A percentile compares a stretch with the other conserved stretches of the same genome.
phyloP scores from a whole-genome alignment of 2,113 vertebrate genomes.

The Coryphaenoides rupestris region DNA sequence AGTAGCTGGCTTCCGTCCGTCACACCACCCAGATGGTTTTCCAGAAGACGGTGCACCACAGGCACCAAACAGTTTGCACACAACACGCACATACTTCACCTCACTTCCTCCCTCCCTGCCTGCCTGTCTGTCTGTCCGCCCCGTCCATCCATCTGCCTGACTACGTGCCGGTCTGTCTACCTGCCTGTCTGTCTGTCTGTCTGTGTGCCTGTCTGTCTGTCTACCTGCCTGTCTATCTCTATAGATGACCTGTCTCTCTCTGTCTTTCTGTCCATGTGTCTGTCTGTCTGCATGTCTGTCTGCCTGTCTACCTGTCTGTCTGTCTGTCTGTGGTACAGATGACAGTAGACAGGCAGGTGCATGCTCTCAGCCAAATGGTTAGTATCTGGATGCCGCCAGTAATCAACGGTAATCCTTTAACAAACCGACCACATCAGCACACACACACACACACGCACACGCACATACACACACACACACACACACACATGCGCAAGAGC shows the following conservation, averaged over 20 bases:
- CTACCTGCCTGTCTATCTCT: background rate
- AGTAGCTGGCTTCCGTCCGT: background rate
- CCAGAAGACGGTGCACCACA: slow-evolving; percentile 19
- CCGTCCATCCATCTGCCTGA: background rate
- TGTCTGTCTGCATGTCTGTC: slow-evolving; percentile 4
- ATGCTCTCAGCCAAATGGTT: background rate
- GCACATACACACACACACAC: background rate
- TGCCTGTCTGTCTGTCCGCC: slow-evolving; percentile 2
- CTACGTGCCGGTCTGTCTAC: background rate
- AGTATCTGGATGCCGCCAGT: background rate
- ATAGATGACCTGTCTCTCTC: too few relatives aligned
- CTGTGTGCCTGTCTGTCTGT: background rate
- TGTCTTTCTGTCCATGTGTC: background rate
- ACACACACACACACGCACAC: background rate
- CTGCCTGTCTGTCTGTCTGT: background rate
- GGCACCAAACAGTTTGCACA: slow-evolving; percentile 2
- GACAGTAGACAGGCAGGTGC: background rate
- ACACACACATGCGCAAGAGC: background rate
- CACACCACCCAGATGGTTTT: slow-evolving; percentile 20
- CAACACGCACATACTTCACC: background rate
- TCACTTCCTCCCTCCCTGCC: background rate
- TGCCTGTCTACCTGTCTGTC: background rate
- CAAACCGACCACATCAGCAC: background rate
- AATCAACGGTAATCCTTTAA: background rate
- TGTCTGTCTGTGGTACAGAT: background rate